Evolutionary conservation across 2,888 invertebrate genomes (phyloP), one percentile per base, ranked within the genome.

Genomic region (Hypena proboscidalis): DNA sequence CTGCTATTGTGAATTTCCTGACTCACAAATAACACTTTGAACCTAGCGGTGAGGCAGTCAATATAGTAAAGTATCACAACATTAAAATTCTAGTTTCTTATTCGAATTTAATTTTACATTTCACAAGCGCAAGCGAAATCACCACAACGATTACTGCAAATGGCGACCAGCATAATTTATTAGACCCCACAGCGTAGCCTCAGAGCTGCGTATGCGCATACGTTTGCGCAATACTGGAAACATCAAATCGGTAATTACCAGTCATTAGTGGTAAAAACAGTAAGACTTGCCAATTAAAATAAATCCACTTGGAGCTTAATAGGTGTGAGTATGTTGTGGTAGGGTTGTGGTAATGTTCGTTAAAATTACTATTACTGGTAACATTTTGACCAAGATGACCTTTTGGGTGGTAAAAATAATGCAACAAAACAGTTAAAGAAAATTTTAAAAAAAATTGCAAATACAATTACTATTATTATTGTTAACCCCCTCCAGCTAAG

Each of bases 171-270:
- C 36, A 23, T 43, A 27, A 32, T 43, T 43, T 43, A 43, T 43
- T 17, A 36, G 21, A 43, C 31, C 26, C 13, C 31, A 37, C 35
- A 36, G n/a, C 26, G 26, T 7, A 13, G 13, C 25, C 30, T 26
- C 25, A 32, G 32, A 20, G 40, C 31, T 23, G 15, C 26, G 26
- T 27, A 22, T 31, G 17, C 21, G 32, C 23, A 33, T 37, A 37
- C 21, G 11, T 35, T 29, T 25, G 19, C 17, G 37, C 22, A 32
- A 43, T 37, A 37, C 43, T 44, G 29, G 33, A 38, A 44, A 37
- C 37, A 44, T 44, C 32, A 38, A 44, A 37, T 44, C 32, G 17
- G 32, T 27, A 15, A 38, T 43, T 43, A 43, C 22, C n/a, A 11
- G 36, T 26, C 15, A 43, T 43, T 43, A 37, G 15, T 21, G 32